Evolutionary conservation across 2,113 vertebrate genomes (phyloP), one percentile per base, ranked within the genome.

Genomic region (Odontophorus gujanensis): DNA sequence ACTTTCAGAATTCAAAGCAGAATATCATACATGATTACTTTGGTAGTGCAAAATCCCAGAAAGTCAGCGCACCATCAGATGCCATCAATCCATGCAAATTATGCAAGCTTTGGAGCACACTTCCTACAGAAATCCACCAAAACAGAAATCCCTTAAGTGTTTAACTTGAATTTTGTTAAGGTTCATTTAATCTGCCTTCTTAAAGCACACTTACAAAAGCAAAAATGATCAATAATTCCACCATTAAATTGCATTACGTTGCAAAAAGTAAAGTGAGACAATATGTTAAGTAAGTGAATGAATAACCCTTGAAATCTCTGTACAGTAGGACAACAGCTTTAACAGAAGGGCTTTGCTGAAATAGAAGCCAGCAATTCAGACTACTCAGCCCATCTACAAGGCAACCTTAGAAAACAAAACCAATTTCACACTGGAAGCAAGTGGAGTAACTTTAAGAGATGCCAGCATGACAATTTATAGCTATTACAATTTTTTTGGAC

Each of bases 161-260:
- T 95, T 93, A 75, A 81, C 36, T 76, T 28, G 61, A 94, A 88
- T 88, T 91, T 92, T 74, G 63, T 81, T 81, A 85, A 91, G 66
- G 91, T 95, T 78, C 82, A 53, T 53, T 65, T 95, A 93, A 95
- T 96, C 85, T 75, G 63, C 71, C 47, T 73, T 71, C 76, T 69
- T 83, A 86, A 80, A 90, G 77, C 30, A 87, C 69, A 77, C 75
- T 83, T 89, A 10, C 42, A 88, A 81, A 85, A 92, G 65, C 25
- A 68, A 83, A 91, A 87, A 58, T 48, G n/a, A 95, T 96, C 93
- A 83, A 93, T 95, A 94, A 65, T 9, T 65, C 69, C 73, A 84
- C 76, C 85, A 79, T 84, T 81, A 93, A 91, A 95, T 86, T 86
- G 91, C 87, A 95, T 95, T 94, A 78, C 76, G 90, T 90, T 86